phyloP scores from a whole-genome alignment of 2,888 invertebrate species.

The Patella pellucida region DNA sequence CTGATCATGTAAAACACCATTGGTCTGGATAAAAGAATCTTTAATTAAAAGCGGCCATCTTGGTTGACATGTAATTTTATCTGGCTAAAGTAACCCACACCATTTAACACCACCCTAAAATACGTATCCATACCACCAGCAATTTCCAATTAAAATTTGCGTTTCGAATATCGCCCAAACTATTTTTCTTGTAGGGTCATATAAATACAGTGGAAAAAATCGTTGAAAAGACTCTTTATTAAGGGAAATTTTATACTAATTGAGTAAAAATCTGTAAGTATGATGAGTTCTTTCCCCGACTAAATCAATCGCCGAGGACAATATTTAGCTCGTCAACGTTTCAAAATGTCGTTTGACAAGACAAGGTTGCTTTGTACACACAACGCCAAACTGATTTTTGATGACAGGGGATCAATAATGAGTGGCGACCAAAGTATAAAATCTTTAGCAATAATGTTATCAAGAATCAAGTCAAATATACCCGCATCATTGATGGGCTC shows the following conservation, averaged over 20 bases:
- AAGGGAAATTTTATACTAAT: neutral
- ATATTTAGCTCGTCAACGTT: slow-evolving; percentile 7
- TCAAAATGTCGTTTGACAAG: slow-evolving; percentile 6
- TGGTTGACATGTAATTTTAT: slow-evolving; percentile 9
- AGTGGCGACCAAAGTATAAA: neutral
- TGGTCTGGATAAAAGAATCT: slow-evolving; percentile 5
- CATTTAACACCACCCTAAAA: neutral
- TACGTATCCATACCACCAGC: neutral
- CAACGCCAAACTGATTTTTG: slow-evolving; percentile 9
- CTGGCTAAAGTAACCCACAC: neutral
- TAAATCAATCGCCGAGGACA: slow-evolving; percentile 5
- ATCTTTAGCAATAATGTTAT: too few relatives aligned
- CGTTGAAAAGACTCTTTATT: neutral
- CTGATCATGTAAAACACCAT: neutral
- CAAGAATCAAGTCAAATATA: too few relatives aligned
- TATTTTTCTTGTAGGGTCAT: too few relatives aligned
- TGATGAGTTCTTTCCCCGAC: neutral
- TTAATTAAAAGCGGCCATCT: slow-evolving; percentile 7
- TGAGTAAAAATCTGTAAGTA: slow-evolving; percentile 5
- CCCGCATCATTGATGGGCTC: too few relatives aligned
- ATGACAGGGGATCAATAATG: slow-evolving; percentile 4
- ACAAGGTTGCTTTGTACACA: neutral
- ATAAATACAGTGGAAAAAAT: too few relatives aligned
- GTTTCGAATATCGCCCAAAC: too few relatives aligned
- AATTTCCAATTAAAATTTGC: slow-evolving; percentile 3